Conservation (phyloP, 1,140 invertebrate species). For the Diabrotica undecimpunctata region DNA sequence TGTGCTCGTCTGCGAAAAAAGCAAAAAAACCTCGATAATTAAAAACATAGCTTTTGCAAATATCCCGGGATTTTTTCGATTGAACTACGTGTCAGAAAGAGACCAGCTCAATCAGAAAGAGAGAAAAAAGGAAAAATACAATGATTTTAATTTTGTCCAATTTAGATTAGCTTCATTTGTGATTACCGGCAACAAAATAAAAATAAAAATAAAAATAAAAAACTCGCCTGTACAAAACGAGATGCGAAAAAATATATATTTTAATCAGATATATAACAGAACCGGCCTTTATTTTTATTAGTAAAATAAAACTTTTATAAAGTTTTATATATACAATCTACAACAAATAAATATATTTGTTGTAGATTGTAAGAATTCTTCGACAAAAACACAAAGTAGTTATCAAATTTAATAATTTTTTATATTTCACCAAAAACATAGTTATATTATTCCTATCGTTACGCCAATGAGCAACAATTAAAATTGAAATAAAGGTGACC, state of each 20-base stretch:
- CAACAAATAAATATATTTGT: too few species aligned
- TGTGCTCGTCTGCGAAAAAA: constrained; percentile 4
- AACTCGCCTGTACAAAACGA: neutral
- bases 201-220: constrained; percentile 15
- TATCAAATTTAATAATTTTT: too few species aligned
- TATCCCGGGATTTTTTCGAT: constrained; percentile 15
- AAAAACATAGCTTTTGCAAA: constrained; percentile 16
- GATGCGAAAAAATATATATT: constrained; percentile 3
- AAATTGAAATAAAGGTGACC: too few species aligned
- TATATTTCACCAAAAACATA: too few species aligned
- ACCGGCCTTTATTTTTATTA: neutral
- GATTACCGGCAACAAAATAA: constrained; percentile 39
- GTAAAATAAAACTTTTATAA: too few species aligned
- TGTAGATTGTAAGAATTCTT: too few species aligned
- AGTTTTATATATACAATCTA: too few species aligned
- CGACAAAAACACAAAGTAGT: too few species aligned
- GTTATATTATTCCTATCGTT: too few species aligned
- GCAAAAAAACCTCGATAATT: constrained; percentile 10
- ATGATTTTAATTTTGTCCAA: constrained; percentile 49
- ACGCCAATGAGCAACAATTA: too few species aligned
- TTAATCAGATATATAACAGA: neutral
- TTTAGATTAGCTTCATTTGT: constrained; percentile 49
- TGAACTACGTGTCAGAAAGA: constrained; percentile 5
- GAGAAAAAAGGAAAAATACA: constrained; percentile 38
- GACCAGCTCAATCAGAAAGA: constrained; percentile 20